Percentiles rank a stretch among this genome's conserved stretches.
Evolutionary conservation across 2,888 invertebrate genomes (phyloP).

Genomic region (Lasioglossum villosulum): DNA sequence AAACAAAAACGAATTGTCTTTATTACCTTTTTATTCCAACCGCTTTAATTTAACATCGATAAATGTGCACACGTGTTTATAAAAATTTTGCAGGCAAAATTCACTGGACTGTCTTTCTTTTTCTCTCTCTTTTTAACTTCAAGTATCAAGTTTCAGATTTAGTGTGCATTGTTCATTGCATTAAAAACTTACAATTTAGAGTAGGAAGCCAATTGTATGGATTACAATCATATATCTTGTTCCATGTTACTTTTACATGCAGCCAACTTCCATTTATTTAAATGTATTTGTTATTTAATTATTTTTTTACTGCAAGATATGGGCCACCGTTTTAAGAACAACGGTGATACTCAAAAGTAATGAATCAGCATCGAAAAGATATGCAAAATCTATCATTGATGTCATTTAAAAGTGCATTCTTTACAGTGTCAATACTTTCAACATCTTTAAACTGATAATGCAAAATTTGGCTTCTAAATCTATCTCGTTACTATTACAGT

Average conservation of each 20-base stretch:
- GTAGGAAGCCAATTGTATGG: conserved; percentile 70
- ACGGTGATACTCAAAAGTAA: conserved; percentile 35
- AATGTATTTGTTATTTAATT: conserved; percentile 48
- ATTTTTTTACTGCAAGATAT: conserved; percentile 46
- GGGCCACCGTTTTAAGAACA: conserved; percentile 12
- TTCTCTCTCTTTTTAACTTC: conserved; percentile 20
- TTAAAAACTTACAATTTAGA: conserved; percentile 33
- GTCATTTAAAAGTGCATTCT: conserved; percentile 60
- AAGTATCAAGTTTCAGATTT: conserved; percentile 33
- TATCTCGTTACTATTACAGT: conserved; percentile 47
- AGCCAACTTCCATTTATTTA: conserved; percentile 61
- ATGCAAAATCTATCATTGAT: conserved; percentile 34
- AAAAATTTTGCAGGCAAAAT: conserved; percentile 38
- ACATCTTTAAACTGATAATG: conserved; percentile 72
- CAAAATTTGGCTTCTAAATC: conserved; percentile 50
- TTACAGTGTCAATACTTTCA: conserved; percentile 65
- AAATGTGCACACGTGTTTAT: conserved; percentile 43
- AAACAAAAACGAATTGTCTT: conserved; percentile 40
- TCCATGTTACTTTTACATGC: conserved; percentile 60
- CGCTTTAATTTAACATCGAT: conserved; percentile 26
- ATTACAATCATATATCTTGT: conserved; percentile 54
- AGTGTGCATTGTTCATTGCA: conserved; percentile 25
- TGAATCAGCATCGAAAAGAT: conserved; percentile 18
- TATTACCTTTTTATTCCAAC: conserved; percentile 70
- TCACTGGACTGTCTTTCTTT: conserved; percentile 2